phyloP scores from a whole-genome alignment of 2,888 invertebrate species.

The Ferrisia virgata region DNA sequence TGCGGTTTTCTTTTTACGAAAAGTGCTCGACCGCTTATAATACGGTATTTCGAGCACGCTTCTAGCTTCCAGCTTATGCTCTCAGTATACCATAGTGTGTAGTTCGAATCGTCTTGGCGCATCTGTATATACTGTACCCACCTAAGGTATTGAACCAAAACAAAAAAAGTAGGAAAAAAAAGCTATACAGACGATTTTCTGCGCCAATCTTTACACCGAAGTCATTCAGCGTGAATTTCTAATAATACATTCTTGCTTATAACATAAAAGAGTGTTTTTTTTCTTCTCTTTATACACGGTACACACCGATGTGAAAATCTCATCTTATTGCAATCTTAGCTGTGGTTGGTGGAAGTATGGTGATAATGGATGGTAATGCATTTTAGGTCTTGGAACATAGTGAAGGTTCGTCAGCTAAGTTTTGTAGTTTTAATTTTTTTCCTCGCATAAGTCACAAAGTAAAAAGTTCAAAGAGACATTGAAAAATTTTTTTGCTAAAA shows the following conservation, averaged over 20 bases:
- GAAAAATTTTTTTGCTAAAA: too few species aligned
- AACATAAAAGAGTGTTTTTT: constrained; percentile 1
- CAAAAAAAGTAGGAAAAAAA: too few species aligned
- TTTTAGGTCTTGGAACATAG: too few species aligned
- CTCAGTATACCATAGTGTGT: background rate
- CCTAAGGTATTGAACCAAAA: too few species aligned
- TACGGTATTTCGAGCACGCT: constrained; percentile 43
- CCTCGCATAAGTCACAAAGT: too few species aligned
- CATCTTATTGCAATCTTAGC: background rate
- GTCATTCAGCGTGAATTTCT: constrained; percentile 39
- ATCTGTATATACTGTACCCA: background rate
- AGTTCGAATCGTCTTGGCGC: background rate
- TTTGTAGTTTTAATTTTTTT: too few species aligned
- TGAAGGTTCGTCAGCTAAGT: too few species aligned
- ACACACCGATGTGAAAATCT: background rate
- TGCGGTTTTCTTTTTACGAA: constrained; percentile 44
- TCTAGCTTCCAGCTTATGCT: constrained; percentile 23
- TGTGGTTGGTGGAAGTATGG: background rate
- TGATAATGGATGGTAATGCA: too few species aligned
- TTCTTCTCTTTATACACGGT: background rate
- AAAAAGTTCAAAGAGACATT: too few species aligned
- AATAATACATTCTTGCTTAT: constrained; percentile 29
- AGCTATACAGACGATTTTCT: background rate
- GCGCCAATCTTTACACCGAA: constrained; percentile 12
- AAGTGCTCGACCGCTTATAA: constrained; percentile 44